Conservation (phyloP, 1,140 invertebrate species). For the Colletes gigas region DNA sequence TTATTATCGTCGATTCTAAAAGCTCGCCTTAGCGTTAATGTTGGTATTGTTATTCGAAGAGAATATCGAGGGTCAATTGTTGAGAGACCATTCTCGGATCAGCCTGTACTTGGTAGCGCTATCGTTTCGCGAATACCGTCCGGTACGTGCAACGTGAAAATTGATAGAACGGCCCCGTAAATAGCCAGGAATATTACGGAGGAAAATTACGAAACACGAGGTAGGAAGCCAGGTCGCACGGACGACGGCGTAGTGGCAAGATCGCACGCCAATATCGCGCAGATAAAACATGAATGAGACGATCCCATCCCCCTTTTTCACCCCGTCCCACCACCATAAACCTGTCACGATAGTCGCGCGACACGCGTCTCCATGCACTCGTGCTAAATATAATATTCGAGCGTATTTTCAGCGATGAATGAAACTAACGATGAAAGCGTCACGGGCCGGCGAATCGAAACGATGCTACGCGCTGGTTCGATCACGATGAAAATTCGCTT, state of each 20-base stretch:
- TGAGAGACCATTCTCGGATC: too few relatives aligned
- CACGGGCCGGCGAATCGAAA: constrained; percentile 6
- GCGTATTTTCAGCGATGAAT: constrained; percentile 58
- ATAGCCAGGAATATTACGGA: too few relatives aligned
- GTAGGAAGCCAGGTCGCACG: not conserved
- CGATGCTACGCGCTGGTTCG: not conserved
- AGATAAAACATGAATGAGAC: constrained; percentile 44
- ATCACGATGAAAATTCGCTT: not conserved
- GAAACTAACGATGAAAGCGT: constrained; percentile 33
- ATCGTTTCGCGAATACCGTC: too few relatives aligned
- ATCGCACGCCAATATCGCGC: constrained; percentile 1
- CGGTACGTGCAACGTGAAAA: too few relatives aligned
- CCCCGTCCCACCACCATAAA: constrained; percentile 40
- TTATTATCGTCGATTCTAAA: too few relatives aligned
- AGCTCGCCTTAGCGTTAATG: too few relatives aligned
- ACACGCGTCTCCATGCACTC: constrained; percentile 12
- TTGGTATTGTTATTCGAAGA: too few relatives aligned
- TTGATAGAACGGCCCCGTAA: too few relatives aligned
- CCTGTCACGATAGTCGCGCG: constrained; percentile 24
- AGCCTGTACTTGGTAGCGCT: too few relatives aligned
- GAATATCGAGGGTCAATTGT: too few relatives aligned
- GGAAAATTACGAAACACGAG: not conserved
- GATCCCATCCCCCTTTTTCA: constrained; percentile 20
- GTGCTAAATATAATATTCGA: constrained; percentile 55
- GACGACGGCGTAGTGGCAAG: not conserved